Base-by-base conservation (phyloP, 1,140 invertebrate genomes). In the Rhyacophila brunnea region DNA sequence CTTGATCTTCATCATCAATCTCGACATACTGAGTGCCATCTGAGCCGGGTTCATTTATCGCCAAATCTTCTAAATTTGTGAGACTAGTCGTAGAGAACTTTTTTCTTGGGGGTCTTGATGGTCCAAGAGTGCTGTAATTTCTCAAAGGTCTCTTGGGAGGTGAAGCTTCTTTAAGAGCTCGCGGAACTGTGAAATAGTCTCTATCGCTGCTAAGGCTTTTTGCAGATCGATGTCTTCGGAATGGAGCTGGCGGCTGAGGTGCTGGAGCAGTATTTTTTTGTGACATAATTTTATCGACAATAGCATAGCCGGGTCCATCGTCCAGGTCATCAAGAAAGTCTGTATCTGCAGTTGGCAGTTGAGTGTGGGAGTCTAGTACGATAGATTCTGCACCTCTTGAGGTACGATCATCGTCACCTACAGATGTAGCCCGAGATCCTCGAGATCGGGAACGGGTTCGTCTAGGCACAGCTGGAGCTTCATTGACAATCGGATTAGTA, bases 341-440 rank as follows among this genome's bases (percentile, higher is more conserved):
- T 17, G 74, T 73, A 60, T 74, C 77, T 17, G 78, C 74, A 38
- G 72, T 68, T 11, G 65, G 54, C 4, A 66, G 62, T 38, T 70
- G 66, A 15, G 70, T 67, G 56, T 78, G 71, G 10, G 74, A 74
- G 46, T 82, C 80, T 35, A 80, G 67, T 7, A 69, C 78, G 13
- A 83, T 66, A 1, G 87, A 89, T 48, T 89, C 86, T 2, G 86
- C 86, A 1, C 86, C 87, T 52, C 83, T 80, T 0, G 87, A 89
- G 1, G 85, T 87, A 14, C 86, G 77, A 53, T 88, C 85, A 45
- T 86, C 86, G 48, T 89, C 87, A 53, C 79, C 80, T 9, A 84
- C 62, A 0, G 83, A 85, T 1, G 83, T 82, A 0, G 78, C 77
- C 48, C 82, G 70, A 0, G 87, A 87, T 18, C 82, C 70, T 6